Evolutionary conservation across 2,888 invertebrate species (phyloP), one percentile per base, ranked within the genome.

Genomic region (Hirtodrosophila trivittata): DNA sequence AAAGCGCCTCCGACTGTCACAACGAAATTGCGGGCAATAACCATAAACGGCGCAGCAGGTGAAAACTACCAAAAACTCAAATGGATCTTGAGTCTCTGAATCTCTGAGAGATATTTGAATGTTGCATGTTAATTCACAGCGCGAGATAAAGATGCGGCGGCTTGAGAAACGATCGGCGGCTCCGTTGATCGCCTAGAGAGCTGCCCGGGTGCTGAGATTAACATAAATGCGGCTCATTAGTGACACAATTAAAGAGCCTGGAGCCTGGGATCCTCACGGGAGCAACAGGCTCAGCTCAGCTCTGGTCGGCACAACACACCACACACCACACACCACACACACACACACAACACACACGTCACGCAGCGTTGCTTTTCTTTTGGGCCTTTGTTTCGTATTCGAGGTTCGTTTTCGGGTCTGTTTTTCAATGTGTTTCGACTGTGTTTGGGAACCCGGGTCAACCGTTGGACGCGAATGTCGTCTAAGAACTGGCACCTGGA

Each of bases 221-320:
- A 87, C 87, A 83, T 87, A 87, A 85, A 87, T 73, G 85, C 75
- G 67, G 70, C 85, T 86, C 87, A 87, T 86, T 86, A 85, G 87
- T 77, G 77, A 82, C 87, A 85, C 86, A 84, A 77, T 83, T 82
- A 87, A 83, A 87, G 68, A 64, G 38, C 55, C 49, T 38, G 4
- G 55, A 62, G 75, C 72, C 18, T 5, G 18, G 3, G 5, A 21
- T 21, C 18, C 18, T 21, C 2, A 21, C 18, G 5, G 5, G 3
- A 21, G 18, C 18, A 21, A 21, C 18, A 21, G 18, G 18, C 18
- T 21, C 18, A 21, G 5, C 5, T 5, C 18, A 21, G 18, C n/a
- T n/a, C n/a, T n/a, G n/a, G n/a, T n/a, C n/a, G n/a, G n/a, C n/a
- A 8, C 30, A 50, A 32, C 10, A 35, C 10, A n/a, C 30, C 8